phyloP scores from a whole-genome alignment of 2,797 vertebrate species.

The Sebastes steindachneri region DNA sequence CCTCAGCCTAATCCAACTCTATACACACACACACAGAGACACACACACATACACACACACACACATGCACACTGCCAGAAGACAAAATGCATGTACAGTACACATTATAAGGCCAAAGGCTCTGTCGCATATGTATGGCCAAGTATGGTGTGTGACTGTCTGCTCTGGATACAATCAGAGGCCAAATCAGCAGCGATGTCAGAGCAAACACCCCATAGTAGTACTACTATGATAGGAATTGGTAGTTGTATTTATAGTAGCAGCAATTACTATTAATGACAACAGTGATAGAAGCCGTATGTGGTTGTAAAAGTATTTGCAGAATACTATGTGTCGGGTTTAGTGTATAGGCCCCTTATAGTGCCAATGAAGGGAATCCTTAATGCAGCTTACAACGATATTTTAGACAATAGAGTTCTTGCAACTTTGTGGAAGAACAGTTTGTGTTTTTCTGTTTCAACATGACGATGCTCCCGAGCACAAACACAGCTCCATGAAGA shows the following conservation, averaged over 20 bases:
- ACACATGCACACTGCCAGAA: background rate
- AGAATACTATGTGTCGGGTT: background rate
- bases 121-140: background rate
- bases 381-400: background rate
- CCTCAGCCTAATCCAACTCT: conserved; percentile 40
- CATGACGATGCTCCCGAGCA: background rate
- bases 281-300: background rate
- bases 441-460: background rate
- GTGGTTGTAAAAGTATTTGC: background rate
- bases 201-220: background rate
- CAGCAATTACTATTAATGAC: background rate
- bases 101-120: conserved; percentile 1
- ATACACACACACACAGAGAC: conserved; percentile 14
- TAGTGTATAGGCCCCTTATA: background rate
- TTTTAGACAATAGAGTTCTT: background rate
- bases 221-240: background rate
- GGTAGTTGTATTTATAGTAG: background rate
- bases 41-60: conserved; percentile 9
- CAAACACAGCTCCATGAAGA: background rate
- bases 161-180: conserved; percentile 20
- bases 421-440: background rate
- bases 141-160: conserved; percentile 18
- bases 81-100: conserved; percentile 11
- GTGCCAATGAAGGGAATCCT: background rate
- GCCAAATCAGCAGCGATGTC: conserved; percentile 2